Percentiles rank a stretch among this genome's conserved stretches.
Evolutionary conservation across 2,797 vertebrate genomes (phyloP).

Genomic region (Hafferia zeledoni): DNA sequence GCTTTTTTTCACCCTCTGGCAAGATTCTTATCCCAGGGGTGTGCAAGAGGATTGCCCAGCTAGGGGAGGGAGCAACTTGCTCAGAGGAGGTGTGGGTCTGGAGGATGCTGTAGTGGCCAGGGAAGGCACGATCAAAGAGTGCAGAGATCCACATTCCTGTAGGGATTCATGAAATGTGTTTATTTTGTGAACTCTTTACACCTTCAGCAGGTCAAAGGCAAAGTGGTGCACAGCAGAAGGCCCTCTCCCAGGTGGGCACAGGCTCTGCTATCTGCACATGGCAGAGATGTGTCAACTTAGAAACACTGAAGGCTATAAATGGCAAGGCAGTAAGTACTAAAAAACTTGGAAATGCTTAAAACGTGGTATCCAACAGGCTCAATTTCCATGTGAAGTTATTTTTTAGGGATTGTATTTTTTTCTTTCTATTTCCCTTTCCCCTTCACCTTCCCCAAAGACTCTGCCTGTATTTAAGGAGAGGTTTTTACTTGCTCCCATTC

Average conservation of each 20-base stretch:
- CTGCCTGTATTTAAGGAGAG: neutral
- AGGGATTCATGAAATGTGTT: neutral
- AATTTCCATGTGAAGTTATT: neutral
- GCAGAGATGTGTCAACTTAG: neutral
- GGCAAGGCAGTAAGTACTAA: neutral
- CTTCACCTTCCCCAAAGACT: neutral
- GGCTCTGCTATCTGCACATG: accelerated
- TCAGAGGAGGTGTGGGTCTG: accelerated
- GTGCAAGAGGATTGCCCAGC: neutral
- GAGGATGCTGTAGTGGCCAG: neutral
- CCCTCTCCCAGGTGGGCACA: neutral
- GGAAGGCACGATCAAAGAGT: neutral
- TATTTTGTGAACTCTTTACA: neutral
- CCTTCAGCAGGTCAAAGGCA: neutral
- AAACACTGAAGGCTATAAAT: neutral
- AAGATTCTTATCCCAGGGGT: neutral
- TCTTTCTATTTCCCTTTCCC: neutral
- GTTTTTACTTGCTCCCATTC: neutral
- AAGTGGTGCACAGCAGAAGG: neutral
- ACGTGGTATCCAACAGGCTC: neutral
- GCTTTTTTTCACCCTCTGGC: neutral
- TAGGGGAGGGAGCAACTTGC: accelerated
- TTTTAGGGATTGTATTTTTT: neutral
- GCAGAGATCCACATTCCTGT: neutral
- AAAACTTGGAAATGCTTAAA: neutral